Evolutionary conservation across 2,888 invertebrate genomes (phyloP).

Genomic region (Drosophila paranaensis): DNA sequence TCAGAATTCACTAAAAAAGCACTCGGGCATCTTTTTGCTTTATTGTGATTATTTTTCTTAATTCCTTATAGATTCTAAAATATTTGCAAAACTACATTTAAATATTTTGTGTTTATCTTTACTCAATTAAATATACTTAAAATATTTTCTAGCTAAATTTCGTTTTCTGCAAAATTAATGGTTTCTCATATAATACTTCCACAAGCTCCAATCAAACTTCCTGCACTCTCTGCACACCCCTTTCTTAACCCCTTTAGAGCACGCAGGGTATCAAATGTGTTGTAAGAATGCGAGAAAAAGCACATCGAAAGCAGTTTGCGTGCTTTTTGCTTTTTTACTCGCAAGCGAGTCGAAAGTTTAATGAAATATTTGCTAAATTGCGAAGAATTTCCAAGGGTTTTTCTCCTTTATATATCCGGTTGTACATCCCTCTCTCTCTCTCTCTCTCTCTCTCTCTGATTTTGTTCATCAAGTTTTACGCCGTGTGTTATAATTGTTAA

Average conservation of each 20-base stretch:
- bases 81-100: too few relatives aligned
- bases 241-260: background rate
- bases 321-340: conserved; percentile 17
- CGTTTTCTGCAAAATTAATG: background rate
- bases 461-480: background rate
- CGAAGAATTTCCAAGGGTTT: conserved; percentile 26
- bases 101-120: too few relatives aligned
- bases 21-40: too few relatives aligned
- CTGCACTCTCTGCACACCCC: background rate
- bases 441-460: too few relatives aligned
- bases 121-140: too few relatives aligned
- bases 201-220: fast-evolving
- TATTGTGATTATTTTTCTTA: too few relatives aligned
- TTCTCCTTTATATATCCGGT: conserved; percentile 1
- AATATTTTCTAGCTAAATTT: too few relatives aligned
- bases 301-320: conserved; percentile 23
- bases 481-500: conserved; percentile 36
- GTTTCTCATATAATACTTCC: background rate
- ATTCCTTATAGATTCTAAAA: too few relatives aligned
- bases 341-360: conserved; percentile 41
- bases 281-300: conserved; percentile 27
- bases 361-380: conserved; percentile 61
- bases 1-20: too few relatives aligned
- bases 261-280: conserved; percentile 16
- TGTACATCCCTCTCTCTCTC: background rate